Base-by-base conservation (phyloP, 2,888 invertebrate genomes). In the Desoria tigrina region DNA sequence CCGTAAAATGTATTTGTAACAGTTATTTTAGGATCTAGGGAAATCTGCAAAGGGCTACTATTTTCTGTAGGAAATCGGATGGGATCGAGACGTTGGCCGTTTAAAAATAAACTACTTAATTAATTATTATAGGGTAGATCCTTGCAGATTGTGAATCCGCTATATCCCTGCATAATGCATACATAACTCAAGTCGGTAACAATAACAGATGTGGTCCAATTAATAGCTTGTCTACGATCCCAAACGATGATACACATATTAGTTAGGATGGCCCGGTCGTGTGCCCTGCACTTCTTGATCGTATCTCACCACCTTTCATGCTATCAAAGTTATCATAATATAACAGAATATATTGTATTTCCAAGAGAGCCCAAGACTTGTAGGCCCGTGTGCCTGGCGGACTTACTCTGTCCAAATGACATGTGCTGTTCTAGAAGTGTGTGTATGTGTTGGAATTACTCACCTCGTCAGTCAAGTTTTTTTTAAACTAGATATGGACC, bases 381-480 rank as follows among this genome's bases (percentile, higher is more conserved):
- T n/a, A n/a, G 14, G 24, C 51, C 14, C 51, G 23, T 21, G 21
- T 14, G 21, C 51, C 18, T 24, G 51, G 23, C 51, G 11, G 51
- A 26, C 51, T 51, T 51, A n/a, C n/a, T n/a, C 6, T 51, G 51
- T 51, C 24, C 7, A 21, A 51, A 51, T 51, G 51, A 51, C 51
- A 51, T 51, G 26, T 51, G 51, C 16, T 45, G 45, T 32, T 32
- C 45, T 21, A 45, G 45, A 9, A 16, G 4, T 21, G 21, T 45
- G n/a, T n/a, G n/a, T n/a, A n/a, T 24, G 16, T 51, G 7, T 9
- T 9, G 21, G 18, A 24, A 16, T 51, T 51, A 24, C 51, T 11
- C 24, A 51, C 26, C 51, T 51, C 51, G 51, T 51, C 51, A 51
- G 51, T 51, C 51, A 51, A 51, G 18, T 51, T 51, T 51, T 51